Conservation (phyloP, 2,888 invertebrate genomes). For the Tipula helvola region DNA sequence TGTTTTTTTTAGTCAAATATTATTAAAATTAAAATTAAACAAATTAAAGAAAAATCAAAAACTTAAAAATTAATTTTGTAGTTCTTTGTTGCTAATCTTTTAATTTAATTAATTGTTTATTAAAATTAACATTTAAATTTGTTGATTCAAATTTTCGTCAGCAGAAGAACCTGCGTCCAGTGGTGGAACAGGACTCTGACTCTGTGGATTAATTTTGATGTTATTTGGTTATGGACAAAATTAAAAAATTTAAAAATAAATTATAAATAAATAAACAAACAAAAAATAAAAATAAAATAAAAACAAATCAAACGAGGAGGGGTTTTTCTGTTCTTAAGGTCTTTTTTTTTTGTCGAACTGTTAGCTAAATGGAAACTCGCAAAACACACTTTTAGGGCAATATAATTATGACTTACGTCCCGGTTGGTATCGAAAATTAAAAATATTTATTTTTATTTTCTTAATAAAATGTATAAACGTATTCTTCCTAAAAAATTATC, state of each 20-base stretch:
- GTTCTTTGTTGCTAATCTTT: conserved; percentile 16
- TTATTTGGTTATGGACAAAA: neutral
- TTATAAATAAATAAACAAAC: conserved; percentile 21
- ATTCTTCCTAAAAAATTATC: conserved; percentile 24
- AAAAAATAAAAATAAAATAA: conserved; percentile 16
- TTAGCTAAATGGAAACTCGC: neutral
- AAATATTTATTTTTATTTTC: conserved; percentile 17
- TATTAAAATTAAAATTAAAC: conserved; percentile 12
- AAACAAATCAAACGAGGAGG: conserved; percentile 17
- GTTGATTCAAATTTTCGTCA: conserved; percentile 63
- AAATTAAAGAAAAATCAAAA: conserved; percentile 12
- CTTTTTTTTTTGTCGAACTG: neutral
- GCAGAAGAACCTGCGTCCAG: conserved; percentile 46
- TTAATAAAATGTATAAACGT: conserved; percentile 35
- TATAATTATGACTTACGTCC: neutral
- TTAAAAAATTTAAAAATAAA: conserved; percentile 10
- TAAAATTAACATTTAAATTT: too few relatives aligned
- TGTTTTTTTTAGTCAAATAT: neutral
- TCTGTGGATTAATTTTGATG: conserved; percentile 16
- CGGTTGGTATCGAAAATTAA: neutral
- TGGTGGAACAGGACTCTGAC: conserved; percentile 57
- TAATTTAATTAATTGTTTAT: neutral
- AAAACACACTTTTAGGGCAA: neutral
- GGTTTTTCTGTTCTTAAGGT: neutral
- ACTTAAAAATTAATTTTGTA: conserved; percentile 20